Base-by-base conservation (phyloP, 2,888 invertebrate genomes). In the Eremobia ochroleuca region DNA sequence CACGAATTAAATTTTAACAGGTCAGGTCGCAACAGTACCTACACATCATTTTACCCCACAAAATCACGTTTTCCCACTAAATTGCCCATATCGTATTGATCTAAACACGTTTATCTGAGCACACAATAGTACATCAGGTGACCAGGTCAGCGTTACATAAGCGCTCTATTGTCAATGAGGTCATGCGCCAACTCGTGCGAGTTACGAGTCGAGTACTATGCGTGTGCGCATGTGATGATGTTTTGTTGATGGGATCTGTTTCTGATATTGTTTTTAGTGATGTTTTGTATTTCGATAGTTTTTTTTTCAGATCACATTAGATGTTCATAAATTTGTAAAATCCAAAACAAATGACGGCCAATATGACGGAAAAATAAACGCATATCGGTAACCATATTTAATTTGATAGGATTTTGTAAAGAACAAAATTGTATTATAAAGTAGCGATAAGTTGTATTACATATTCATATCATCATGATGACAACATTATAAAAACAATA, bases 81-180 rank as follows among this genome's bases (percentile, higher is more conserved):
- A 79, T 72, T 62, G 58, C 37, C 11, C 77, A 72, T 85, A 81
- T 82, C 87, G 69, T 78, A 78, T 83, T 84, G 80, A 87, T 87
- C 86, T 78, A 64, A 21, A 78, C 74, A 75, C 74, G 71, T 85
- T 81, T 86, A 89, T 90, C 87, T 76, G 77, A 67, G 49, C 71
- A 62, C 67, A 87, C 85, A 89, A 88, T 85, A 68, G 86, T 83
- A 88, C 86, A 90, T 87, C 92, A 92, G 92, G 91, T 94, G 93
- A 94, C 92, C 93, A 76, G 94, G 95, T 95, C 94, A 94, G 81
- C 83, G 89, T 94, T 94, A 93, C 90, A 92, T 93, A 94, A 94
- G 89, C 85, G 85, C 87, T 89, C 91, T 91, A 92, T 94, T 94
- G 94, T 92, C 91, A 93, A 93, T 93, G 93, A 94, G 95, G 93